phyloP scores from a whole-genome alignment of 1,140 invertebrate genomes.

The Latrodectus geometricus region DNA sequence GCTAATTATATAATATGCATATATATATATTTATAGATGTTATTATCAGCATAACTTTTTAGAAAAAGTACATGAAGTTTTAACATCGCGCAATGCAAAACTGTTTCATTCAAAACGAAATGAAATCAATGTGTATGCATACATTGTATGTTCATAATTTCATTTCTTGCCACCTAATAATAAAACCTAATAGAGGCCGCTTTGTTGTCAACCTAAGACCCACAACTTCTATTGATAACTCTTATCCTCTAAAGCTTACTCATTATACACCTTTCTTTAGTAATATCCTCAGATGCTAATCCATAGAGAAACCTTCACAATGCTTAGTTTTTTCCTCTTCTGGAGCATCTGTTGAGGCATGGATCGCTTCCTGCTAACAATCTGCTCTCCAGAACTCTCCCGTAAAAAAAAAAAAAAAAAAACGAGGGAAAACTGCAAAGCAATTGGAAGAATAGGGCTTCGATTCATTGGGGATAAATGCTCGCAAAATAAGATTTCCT shows the following conservation, averaged over 20 bases:
- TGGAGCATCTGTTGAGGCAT: neutral
- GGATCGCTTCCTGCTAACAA: constrained; percentile 46
- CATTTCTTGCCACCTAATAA: too few relatives aligned
- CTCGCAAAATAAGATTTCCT: constrained; percentile 30
- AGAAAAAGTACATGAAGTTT: too few relatives aligned
- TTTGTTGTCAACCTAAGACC: neutral
- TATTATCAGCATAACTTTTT: too few relatives aligned
- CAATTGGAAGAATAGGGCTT: constrained; percentile 43
- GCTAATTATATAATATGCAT: too few relatives aligned
- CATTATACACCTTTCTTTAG: constrained; percentile 23
- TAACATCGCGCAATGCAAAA: too few relatives aligned
- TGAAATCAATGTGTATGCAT: too few relatives aligned
- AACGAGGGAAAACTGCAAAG: constrained; percentile 8
- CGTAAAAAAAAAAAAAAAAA: constrained; percentile 18
- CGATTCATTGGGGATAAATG: constrained; percentile 47
- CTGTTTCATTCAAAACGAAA: too few relatives aligned
- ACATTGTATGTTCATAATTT: too few relatives aligned
- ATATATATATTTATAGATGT: too few relatives aligned
- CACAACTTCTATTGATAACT: neutral
- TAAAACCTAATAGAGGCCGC: too few relatives aligned
- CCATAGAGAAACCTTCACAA: constrained; percentile 23
- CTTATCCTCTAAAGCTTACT: neutral
- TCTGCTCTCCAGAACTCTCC: neutral
- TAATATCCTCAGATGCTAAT: constrained; percentile 17
- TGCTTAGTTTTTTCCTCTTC: constrained; percentile 23